Evolutionary conservation across 2,113 vertebrate genomes (phyloP).

Genomic region (Pica pica): DNA sequence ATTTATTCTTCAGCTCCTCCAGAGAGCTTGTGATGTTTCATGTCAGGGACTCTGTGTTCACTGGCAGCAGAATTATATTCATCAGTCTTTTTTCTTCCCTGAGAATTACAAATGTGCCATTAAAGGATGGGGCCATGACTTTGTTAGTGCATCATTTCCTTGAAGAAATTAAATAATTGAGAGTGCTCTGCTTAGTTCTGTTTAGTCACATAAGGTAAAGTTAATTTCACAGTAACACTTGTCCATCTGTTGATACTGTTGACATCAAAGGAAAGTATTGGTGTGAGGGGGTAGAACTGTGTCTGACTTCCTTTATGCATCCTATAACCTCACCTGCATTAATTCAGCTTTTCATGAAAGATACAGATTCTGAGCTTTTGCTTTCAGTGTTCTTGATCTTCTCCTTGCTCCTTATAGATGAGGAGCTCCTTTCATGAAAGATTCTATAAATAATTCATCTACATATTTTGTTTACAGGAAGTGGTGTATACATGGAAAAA

Average conservation of each 20-base stretch:
- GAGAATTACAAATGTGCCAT: slow-evolving; percentile 16
- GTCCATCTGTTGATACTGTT: not conserved
- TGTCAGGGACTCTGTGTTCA: slow-evolving; percentile 13
- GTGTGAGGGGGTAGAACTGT: not conserved
- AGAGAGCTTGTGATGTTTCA: slow-evolving; percentile 3
- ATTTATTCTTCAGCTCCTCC: slow-evolving; percentile 38
- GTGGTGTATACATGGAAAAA: not conserved
- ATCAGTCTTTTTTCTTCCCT: not conserved
- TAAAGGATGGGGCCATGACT: slow-evolving; percentile 8
- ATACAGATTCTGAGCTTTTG: not conserved
- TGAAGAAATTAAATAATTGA: slow-evolving; percentile 47
- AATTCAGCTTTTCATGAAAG: not conserved
- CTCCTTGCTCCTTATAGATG: not conserved
- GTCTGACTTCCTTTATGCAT: not conserved
- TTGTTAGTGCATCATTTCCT: slow-evolving; percentile 48
- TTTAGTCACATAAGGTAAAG: not conserved
- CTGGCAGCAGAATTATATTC: not conserved
- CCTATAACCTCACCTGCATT: not conserved
- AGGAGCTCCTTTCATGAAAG: not conserved
- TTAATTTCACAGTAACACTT: not conserved
- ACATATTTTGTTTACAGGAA: not conserved
- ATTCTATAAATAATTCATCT: slow-evolving; percentile 15
- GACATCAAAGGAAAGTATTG: not conserved
- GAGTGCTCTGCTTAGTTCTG: not conserved
- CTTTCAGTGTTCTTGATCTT: not conserved